Conservation (phyloP, 1,140 invertebrate genomes). For the Aphelinus atriplicis region DNA sequence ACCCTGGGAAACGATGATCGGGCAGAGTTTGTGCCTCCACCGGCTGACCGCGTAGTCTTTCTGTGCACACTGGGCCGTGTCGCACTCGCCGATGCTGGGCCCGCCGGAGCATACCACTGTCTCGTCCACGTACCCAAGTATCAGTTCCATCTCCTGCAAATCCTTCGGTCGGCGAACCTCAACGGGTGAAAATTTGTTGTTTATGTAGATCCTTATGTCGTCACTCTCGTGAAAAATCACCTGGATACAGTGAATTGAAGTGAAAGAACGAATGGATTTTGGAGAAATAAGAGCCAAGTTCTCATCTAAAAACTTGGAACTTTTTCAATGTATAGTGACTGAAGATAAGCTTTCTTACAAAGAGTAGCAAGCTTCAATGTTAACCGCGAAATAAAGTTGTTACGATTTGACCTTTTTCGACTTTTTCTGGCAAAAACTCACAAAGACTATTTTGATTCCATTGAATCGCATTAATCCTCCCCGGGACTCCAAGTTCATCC, state of each 20-base stretch:
- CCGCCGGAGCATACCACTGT: slow-evolving; percentile 21
- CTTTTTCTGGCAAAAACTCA: too few relatives aligned
- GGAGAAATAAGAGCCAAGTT: too few relatives aligned
- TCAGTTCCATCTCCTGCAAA: slow-evolving; percentile 20
- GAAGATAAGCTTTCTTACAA: too few relatives aligned
- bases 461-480: too few relatives aligned
- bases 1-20: background rate
- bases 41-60: slow-evolving; percentile 30
- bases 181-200: slow-evolving; percentile 34
- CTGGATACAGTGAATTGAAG: background rate
- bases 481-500: too few relatives aligned
- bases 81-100: slow-evolving; percentile 19
- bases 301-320: too few relatives aligned
- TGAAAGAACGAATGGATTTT: too few relatives aligned
- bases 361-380: too few relatives aligned
- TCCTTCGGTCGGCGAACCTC: slow-evolving; percentile 28
- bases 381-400: too few relatives aligned
- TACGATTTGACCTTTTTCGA: too few relatives aligned
- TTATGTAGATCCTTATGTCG: slow-evolving; percentile 34
- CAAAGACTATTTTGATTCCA: too few relatives aligned
- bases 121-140: slow-evolving; percentile 21
- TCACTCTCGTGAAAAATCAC: slow-evolving; percentile 36
- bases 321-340: too few relatives aligned
- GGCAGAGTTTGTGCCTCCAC: slow-evolving; percentile 34
- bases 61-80: slow-evolving; percentile 25